Base-by-base conservation (phyloP, 1,140 invertebrate genomes). In the Monomorium pharaonis region DNA sequence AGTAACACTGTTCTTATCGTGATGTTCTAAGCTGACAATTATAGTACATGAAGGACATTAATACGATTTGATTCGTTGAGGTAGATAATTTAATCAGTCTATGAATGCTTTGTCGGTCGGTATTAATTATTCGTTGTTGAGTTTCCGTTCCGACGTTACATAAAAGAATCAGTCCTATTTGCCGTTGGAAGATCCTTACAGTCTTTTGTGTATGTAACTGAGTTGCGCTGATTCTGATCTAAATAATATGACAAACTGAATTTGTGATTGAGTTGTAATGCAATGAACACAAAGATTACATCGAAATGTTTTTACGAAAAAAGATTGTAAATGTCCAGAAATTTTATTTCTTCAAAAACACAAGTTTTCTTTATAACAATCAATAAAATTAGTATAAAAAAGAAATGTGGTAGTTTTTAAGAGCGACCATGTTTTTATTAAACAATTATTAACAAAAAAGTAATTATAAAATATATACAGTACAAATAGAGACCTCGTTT, bases 1-100 rank as follows among this genome's bases (percentile, higher is more conserved):
- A 74, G 62, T 89, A 89, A 89, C 62, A 65, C 67, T 91, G 89
- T 81, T 89, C 72, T 91, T 89, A 91, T 86, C 86, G 47, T 92
- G 88, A 86, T 67, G 78, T 75, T 92, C 87, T 87, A 92, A 83
- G 84, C 86, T 88, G 91, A 70, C 84, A 75, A 89, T 91, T 91
- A 91, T 89, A 88, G 84, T 91, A 94, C 90, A 90, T 80, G 87
- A 92, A 91, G 91, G 89, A 92, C 90, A 87, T 92, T 92, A 93
- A 94, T 93, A 93, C 92, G 92, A 94, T 94, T 94, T 94, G 92
- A 94, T 94, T 94, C 93, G 90, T 90, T 94, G 93, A 94, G 93
- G 93, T 94, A 94, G 93, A 94, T 94, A 94, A 93, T 94, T 94
- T 93, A 94, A 94, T 94, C 93, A 94, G 93, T 94, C 93, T 94